phyloP scores from a whole-genome alignment of 2,797 vertebrate genomes.

The Parauchenoglanis punctatus region DNA sequence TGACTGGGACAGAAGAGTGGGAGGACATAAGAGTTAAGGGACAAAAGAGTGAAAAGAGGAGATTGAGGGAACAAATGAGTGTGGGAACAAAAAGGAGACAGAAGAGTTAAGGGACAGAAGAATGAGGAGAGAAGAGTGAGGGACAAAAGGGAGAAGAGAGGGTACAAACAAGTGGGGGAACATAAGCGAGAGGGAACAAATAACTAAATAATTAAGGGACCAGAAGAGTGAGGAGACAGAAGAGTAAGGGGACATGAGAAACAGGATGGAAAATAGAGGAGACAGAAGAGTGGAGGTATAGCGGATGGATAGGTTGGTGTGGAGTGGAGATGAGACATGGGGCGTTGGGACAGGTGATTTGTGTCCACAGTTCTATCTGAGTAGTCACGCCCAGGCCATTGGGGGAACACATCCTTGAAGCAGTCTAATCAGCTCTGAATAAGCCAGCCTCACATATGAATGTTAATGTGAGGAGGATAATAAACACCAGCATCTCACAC shows the following conservation, averaged over 20 bases:
- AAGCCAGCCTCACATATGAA: constrained; percentile 63
- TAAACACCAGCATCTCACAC: constrained; percentile 52
- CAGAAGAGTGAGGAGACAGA: neutral
- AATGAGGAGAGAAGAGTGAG: neutral
- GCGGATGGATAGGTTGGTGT: neutral
- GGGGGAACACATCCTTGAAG: constrained; percentile 74
- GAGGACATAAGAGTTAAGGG: neutral
- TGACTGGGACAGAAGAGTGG: neutral
- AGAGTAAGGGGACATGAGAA: neutral
- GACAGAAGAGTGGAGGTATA: neutral
- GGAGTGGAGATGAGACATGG: constrained; percentile 28
- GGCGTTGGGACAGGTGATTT: constrained; percentile 24
- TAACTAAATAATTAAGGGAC: neutral
- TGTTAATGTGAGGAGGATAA: constrained; percentile 69
- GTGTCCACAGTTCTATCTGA: neutral
- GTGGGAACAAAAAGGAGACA: neutral
- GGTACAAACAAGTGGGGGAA: neutral
- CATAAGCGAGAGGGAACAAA: too few relatives aligned
- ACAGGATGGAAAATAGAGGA: neutral
- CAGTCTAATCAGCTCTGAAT: constrained; percentile 73
- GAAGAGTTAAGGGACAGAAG: neutral
- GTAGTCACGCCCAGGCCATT: constrained; percentile 56
- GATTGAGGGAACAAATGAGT: neutral
- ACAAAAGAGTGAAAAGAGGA: neutral
- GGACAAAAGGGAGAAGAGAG: neutral